These are phyloP conservation scores for Neogobius melanostomus DNA, from an alignment of 2,113 vertebrate genomes.

Conservation along the genomic window DNA sequence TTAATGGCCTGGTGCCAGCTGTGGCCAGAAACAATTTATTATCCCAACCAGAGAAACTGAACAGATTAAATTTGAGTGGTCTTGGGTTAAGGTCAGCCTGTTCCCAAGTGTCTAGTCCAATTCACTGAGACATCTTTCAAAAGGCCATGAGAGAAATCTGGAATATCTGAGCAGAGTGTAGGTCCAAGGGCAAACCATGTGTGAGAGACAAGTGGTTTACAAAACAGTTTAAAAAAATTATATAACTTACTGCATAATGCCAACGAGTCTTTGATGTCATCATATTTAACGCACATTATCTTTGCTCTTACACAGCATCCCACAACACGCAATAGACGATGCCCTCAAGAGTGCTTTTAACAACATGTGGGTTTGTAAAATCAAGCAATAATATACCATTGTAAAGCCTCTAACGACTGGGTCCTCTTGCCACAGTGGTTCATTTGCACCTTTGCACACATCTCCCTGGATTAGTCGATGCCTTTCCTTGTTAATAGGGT, in stretches of 20 bases:
- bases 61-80: conserved; percentile 13
- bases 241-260: not conserved
- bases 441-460: conserved; percentile 54
- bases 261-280: no score
- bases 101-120: conserved; percentile 6
- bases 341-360: not conserved
- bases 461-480: conserved; percentile 70
- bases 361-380: not conserved
- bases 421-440: not conserved
- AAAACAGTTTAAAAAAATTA: not conserved
- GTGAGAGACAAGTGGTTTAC: not conserved
- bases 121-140: not conserved
- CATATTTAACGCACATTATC: no score
- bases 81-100: conserved; percentile 7
- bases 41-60: not conserved
- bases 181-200: not conserved
- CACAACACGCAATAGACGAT: not conserved
- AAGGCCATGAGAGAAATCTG: not conserved
- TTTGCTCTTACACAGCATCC: not conserved
- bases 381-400: not conserved
- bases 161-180: not conserved
- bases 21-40: conserved; percentile 8
- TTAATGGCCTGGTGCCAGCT: not conserved
- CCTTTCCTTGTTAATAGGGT: conserved; percentile 72
- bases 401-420: not conserved